phyloP scores from a whole-genome alignment of 2,888 invertebrate species.

The Drosophila tanythrix region DNA sequence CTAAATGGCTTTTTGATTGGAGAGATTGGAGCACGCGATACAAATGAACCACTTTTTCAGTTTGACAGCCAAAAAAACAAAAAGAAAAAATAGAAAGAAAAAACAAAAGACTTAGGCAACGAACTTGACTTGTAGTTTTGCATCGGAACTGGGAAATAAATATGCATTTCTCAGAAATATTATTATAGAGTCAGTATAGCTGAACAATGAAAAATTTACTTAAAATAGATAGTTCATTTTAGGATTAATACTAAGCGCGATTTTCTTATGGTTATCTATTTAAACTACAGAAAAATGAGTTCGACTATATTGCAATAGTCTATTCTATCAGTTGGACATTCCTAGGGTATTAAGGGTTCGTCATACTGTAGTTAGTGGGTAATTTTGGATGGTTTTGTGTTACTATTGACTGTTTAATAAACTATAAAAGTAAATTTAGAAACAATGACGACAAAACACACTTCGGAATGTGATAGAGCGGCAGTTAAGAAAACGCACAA shows the following conservation, averaged over 20 bases:
- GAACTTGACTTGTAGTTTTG: slow-evolving; percentile 56
- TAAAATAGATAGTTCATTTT: background rate
- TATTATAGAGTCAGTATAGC: slow-evolving; percentile 3
- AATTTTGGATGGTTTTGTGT: slow-evolving; percentile 36
- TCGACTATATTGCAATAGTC: background rate
- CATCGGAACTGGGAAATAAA: slow-evolving; percentile 11
- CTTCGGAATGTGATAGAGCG: slow-evolving; percentile 75
- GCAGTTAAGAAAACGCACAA: slow-evolving; percentile 68
- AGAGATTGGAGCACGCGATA: slow-evolving; percentile 69
- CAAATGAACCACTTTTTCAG: slow-evolving; percentile 77
- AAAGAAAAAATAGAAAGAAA: slow-evolving; percentile 5
- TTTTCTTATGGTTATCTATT: background rate
- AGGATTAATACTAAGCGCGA: background rate
- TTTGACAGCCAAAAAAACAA: slow-evolving; percentile 59
- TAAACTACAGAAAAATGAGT: background rate
- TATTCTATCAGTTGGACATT: background rate
- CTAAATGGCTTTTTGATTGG: slow-evolving; percentile 81
- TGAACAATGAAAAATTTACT: background rate
- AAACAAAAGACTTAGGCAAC: slow-evolving; percentile 71
- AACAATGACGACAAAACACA: slow-evolving; percentile 78
- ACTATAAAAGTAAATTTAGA: slow-evolving; percentile 80
- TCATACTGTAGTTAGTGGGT: slow-evolving; percentile 13
- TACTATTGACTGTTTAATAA: slow-evolving; percentile 76
- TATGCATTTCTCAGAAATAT: background rate
- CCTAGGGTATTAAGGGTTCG: slow-evolving; percentile 22